Conservation (phyloP, 30 jellyfish, hydroid and myxozoan genomes). For the Turritopsis rubra region DNA sequence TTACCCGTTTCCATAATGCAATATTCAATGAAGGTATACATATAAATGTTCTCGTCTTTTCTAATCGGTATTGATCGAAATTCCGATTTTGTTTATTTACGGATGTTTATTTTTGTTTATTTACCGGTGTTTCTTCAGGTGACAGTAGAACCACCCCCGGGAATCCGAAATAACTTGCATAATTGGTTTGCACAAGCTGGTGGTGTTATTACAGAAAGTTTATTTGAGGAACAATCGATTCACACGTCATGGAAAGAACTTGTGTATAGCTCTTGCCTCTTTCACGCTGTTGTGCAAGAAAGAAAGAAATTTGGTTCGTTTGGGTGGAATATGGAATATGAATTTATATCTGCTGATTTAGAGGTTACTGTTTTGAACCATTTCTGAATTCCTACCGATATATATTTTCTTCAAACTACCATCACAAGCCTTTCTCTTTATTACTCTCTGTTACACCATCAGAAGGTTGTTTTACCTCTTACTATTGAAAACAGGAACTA, state of each 20-base stretch:
- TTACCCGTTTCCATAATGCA: conserved; percentile 54
- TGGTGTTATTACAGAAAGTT: conserved; percentile 48
- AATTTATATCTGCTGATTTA: conserved; percentile 62
- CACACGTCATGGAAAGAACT: conserved; percentile 57
- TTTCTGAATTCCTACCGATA: background rate
- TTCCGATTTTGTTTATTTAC: background rate
- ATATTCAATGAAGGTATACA: conserved; percentile 64
- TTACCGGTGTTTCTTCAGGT: conserved; percentile 23
- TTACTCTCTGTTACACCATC: too few relatives aligned
- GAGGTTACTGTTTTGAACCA: conserved; percentile 41
- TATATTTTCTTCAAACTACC: too few relatives aligned
- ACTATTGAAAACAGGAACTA: too few relatives aligned
- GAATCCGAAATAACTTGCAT: conserved; percentile 52
- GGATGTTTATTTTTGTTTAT: background rate
- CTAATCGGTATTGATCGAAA: background rate
- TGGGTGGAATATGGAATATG: conserved; percentile 81
- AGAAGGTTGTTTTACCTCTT: too few relatives aligned
- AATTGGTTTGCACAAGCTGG: conserved; percentile 41
- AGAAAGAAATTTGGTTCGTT: conserved; percentile 69
- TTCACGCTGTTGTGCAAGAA: conserved; percentile 75
- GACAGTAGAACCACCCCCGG: conserved; percentile 82
- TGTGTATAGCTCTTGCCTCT: conserved; percentile 52
- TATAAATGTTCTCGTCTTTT: too few relatives aligned
- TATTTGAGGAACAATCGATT: conserved; percentile 30
- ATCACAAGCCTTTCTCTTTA: too few relatives aligned